A percentile compares a stretch with the other conserved stretches of the same genome.
These are phyloP conservation scores for Triplophysa bombifrons DNA, from an alignment of 2,797 vertebrate genomes.

Conservation along the genomic window DNA sequence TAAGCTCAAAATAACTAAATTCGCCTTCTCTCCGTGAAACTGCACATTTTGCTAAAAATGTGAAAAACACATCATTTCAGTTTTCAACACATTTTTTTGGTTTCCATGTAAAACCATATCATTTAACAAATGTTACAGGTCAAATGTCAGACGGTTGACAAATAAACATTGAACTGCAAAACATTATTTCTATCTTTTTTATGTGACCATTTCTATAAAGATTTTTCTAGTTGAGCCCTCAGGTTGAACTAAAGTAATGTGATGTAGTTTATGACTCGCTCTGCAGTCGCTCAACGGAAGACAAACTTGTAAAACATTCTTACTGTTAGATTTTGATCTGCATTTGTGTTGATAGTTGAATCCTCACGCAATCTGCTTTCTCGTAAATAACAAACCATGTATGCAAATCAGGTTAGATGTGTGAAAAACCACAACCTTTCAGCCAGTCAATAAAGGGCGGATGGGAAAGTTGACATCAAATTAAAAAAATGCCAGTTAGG, in stretches of 20 bases:
- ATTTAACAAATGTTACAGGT: too few species aligned
- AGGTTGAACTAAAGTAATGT: neutral
- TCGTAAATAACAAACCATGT: conserved; percentile 32
- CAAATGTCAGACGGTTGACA: too few species aligned
- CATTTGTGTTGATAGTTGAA: neutral
- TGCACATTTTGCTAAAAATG: too few species aligned
- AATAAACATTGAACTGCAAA: too few species aligned
- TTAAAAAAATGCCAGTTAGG: neutral
- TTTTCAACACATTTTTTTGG: too few species aligned
- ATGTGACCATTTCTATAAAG: neutral
- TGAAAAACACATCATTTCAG: too few species aligned
- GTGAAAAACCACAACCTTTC: conserved; percentile 29
- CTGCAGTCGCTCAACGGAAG: conserved; percentile 1
- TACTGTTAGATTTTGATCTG: conserved; percentile 11
- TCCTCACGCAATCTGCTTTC: neutral
- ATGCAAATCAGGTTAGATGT: conserved; percentile 51
- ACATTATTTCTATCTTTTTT: neutral
- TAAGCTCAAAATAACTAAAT: too few species aligned
- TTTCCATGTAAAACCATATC: too few species aligned
- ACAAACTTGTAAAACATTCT: conserved; percentile 23
- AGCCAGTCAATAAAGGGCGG: neutral
- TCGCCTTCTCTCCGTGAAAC: too few species aligned
- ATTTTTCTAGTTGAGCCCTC: too few species aligned
- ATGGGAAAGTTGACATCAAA: neutral
- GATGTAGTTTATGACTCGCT: neutral